Conservation (phyloP, 2,888 invertebrate genomes). For the Eudasyphora cyanicolor region DNA sequence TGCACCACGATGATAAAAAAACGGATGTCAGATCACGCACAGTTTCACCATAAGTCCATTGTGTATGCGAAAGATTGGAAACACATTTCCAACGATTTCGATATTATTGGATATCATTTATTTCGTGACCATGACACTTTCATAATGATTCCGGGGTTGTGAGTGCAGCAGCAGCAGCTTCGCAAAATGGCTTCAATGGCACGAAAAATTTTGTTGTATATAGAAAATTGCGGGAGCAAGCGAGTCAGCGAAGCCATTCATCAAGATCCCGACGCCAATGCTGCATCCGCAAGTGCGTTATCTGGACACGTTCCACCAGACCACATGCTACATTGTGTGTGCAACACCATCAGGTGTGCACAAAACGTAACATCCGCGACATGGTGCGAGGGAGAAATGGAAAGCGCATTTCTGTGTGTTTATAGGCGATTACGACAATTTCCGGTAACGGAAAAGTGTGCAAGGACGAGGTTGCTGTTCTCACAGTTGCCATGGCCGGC, state of each 20-base stretch:
- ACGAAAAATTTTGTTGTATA: neutral
- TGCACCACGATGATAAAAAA: neutral
- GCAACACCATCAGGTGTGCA: constrained; percentile 13
- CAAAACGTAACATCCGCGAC: neutral
- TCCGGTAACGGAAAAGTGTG: no score
- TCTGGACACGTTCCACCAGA: constrained; percentile 41
- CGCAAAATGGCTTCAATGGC: neutral
- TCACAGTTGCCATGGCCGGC: neutral
- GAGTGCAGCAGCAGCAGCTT: neutral
- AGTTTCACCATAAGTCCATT: neutral
- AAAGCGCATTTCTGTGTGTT: neutral
- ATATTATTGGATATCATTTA: constrained; percentile 14
- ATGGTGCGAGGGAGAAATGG: constrained; percentile 6
- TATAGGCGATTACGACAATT: neutral
- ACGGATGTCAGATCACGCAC: neutral
- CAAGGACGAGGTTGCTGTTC: neutral
- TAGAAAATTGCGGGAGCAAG: constrained; percentile 15
- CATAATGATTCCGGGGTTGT: neutral
- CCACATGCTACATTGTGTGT: constrained; percentile 32
- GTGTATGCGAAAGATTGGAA: neutral
- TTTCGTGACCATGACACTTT: constrained; percentile 11
- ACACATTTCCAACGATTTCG: neutral
- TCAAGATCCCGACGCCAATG: neutral
- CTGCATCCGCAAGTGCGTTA: constrained; percentile 20
- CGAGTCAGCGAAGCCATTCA: neutral